Evolutionary conservation across 2,797 vertebrate genomes (phyloP).

Genomic region (Semotilus atromaculatus): DNA sequence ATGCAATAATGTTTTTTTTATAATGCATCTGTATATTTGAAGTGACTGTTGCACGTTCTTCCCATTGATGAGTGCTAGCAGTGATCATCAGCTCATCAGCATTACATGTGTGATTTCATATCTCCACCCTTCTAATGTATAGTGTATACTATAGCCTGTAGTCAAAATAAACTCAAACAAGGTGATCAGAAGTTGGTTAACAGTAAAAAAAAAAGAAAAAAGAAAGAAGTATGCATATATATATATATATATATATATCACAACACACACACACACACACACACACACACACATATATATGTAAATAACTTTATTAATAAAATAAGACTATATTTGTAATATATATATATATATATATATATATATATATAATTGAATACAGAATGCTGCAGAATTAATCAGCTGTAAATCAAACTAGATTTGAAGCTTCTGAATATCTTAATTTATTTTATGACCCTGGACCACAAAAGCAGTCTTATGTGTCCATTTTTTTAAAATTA

Average conservation of each 20-base stretch:
- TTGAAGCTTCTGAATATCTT: not conserved
- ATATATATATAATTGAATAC: too few species aligned
- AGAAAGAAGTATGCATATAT: too few species aligned
- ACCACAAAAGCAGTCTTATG: too few species aligned
- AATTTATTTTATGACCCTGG: too few species aligned
- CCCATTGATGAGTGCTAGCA: slow-evolving; percentile 36
- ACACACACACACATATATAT: too few species aligned
- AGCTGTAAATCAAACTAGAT: not conserved
- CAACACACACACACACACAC: too few species aligned
- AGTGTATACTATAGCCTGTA: not conserved
- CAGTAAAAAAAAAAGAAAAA: too few species aligned
- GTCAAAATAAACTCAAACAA: not conserved
- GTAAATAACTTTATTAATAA: too few species aligned
- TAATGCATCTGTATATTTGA: slow-evolving; percentile 8
- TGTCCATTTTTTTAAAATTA: too few species aligned
- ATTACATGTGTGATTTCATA: slow-evolving; percentile 25
- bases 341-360: too few species aligned
- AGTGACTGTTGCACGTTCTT: slow-evolving; percentile 29
- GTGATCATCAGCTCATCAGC: not conserved
- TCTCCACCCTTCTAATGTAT: not conserved
- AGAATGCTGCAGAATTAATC: not conserved
- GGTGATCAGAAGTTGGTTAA: not conserved
- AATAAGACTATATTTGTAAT: too few species aligned
- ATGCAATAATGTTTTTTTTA: slow-evolving; percentile 17
- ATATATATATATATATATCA: too few species aligned